Percentiles rank a stretch among this genome's conserved stretches.
These are phyloP conservation scores for Arothron firmamentum DNA, from an alignment of 2,113 vertebrate species.

Conservation along the genomic window DNA sequence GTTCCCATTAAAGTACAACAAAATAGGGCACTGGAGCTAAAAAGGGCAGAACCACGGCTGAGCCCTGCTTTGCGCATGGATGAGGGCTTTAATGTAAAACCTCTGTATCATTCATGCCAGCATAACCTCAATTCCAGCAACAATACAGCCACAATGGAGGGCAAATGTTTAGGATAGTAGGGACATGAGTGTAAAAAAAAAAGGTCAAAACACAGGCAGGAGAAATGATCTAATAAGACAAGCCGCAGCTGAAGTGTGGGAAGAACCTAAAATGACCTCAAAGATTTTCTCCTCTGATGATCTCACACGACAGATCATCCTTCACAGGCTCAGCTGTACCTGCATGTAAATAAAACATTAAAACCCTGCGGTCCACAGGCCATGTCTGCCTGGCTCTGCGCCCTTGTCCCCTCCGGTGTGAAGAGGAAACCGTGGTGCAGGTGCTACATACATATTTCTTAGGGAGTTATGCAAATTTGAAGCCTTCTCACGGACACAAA, in stretches of 20 bases:
- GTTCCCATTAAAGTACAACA: too few species aligned
- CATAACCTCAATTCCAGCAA: too few species aligned
- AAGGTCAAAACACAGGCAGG: too few species aligned
- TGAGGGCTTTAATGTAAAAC: too few species aligned
- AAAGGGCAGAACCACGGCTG: too few species aligned
- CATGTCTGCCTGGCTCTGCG: slow-evolving; percentile 8
- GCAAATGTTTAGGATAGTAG: too few species aligned
- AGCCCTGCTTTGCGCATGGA: too few species aligned
- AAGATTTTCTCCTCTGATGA: not conserved
- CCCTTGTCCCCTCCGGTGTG: slow-evolving; percentile 6
- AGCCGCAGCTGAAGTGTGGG: not conserved
- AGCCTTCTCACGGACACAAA: not conserved
- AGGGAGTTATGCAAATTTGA: slow-evolving; percentile 5
- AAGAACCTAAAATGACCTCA: slow-evolving; percentile 1
- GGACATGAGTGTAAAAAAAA: too few species aligned
- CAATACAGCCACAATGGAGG: too few species aligned
- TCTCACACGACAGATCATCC: not conserved
- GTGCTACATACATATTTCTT: not conserved
- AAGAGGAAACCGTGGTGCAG: not conserved
- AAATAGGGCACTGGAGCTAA: too few species aligned
- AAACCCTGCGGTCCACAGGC: not conserved
- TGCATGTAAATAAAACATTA: slow-evolving; percentile 8
- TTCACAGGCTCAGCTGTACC: not conserved
- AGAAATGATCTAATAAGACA: slow-evolving; percentile 1
- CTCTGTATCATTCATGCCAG: too few species aligned